A percentile compares a stretch with the other conserved stretches of the same genome.
phyloP scores from a whole-genome alignment of 2,113 vertebrate species.

The Cyprinodon variegatus region DNA sequence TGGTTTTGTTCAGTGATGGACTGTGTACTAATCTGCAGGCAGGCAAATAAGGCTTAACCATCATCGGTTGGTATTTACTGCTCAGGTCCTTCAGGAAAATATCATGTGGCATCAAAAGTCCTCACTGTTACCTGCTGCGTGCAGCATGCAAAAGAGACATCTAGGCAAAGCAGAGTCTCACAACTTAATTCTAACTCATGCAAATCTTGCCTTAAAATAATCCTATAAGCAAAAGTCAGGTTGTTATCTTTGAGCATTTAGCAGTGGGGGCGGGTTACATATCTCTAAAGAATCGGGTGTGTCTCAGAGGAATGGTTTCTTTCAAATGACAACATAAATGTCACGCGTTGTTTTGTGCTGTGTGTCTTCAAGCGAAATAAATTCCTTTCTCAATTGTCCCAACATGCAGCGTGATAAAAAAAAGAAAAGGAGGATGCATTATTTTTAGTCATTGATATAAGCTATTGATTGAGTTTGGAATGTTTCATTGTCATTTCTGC shows the following conservation, averaged over 20 bases:
- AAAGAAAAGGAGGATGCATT: too few species aligned
- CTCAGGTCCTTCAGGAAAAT: not conserved
- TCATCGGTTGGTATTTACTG: not conserved
- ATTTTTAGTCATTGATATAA: too few species aligned
- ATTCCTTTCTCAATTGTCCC: not conserved
- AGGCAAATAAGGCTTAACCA: not conserved
- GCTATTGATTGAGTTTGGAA: too few species aligned
- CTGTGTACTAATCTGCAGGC: not conserved
- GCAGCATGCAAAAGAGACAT: slow-evolving; percentile 12
- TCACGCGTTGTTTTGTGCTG: not conserved
- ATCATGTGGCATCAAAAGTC: not conserved
- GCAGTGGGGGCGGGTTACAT: not conserved
- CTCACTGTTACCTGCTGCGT: not conserved
- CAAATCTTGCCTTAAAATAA: slow-evolving; percentile 26
- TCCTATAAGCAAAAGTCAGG: slow-evolving; percentile 12
- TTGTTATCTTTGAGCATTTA: not conserved
- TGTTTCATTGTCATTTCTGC: not conserved
- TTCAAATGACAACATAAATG: not conserved
- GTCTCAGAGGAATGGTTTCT: not conserved
- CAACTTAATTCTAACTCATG: slow-evolving; percentile 22
- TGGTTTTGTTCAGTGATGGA: not conserved
- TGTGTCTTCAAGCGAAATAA: not conserved
- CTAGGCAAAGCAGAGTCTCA: not conserved
- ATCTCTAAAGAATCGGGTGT: not conserved
- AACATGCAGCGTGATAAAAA: too few species aligned